These are phyloP conservation scores for Lepus townsendii DNA, from an alignment of 2,797 vertebrate species.

Conservation along the genomic window DNA sequence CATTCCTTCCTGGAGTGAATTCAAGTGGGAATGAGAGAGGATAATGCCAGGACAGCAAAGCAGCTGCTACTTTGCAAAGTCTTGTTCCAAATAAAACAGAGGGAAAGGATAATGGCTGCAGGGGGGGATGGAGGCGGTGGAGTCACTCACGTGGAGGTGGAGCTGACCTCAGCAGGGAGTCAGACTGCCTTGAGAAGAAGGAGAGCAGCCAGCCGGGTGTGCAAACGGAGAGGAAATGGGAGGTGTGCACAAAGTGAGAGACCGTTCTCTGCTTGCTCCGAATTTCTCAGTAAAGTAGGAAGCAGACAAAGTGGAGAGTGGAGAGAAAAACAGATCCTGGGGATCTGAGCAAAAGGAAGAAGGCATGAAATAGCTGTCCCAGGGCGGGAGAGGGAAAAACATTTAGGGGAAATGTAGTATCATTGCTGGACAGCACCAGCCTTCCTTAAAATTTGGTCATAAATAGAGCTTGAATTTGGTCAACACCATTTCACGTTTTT, in stretches of 20 bases:
- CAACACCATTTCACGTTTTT: background rate
- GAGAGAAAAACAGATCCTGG: background rate
- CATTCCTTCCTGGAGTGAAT: background rate
- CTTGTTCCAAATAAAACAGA: background rate
- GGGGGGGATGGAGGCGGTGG: background rate
- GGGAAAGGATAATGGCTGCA: background rate
- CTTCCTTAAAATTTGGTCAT: background rate
- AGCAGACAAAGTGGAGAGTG: background rate
- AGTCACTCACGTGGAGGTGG: background rate
- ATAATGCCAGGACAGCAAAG: background rate
- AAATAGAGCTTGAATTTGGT: background rate
- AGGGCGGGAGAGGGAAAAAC: background rate
- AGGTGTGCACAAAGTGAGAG: background rate
- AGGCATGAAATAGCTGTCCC: background rate
- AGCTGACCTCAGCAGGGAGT: background rate
- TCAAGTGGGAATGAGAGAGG: background rate
- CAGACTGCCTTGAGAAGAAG: background rate
- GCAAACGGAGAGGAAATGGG: background rate
- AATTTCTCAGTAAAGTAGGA: background rate
- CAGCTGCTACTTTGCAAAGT: background rate
- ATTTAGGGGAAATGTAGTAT: background rate
- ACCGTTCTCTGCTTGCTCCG: too few species aligned
- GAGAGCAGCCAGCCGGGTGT: fast-evolving
- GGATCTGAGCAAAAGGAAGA: background rate
- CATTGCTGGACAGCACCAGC: too few species aligned